Evolutionary conservation across 2,888 invertebrate species (phyloP).

Genomic region (Pammene aurita): DNA sequence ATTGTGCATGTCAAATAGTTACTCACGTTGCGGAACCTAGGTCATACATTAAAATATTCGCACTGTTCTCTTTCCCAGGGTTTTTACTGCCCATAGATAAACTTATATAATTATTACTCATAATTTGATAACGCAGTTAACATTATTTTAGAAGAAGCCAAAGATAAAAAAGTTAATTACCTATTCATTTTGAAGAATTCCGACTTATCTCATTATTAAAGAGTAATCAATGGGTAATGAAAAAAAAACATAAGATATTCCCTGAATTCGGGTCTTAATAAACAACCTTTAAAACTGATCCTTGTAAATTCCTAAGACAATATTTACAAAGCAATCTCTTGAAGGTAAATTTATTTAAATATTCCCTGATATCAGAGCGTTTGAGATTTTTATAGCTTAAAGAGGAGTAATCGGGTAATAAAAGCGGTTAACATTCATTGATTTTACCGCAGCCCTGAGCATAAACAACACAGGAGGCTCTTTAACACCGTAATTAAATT

Average conservation of each 20-base stretch:
- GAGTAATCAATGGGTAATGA: background rate
- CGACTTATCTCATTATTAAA: background rate
- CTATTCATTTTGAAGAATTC: background rate
- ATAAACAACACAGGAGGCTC: constrained; percentile 16
- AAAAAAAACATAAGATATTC: background rate
- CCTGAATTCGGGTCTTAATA: constrained; percentile 2
- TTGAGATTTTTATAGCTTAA: constrained; percentile 36
- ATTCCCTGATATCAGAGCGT: constrained; percentile 26
- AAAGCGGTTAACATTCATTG: constrained; percentile 34
- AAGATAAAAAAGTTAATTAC: no score
- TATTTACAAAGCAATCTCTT: constrained; percentile 33
- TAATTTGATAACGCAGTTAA: no score
- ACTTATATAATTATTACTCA: no score
- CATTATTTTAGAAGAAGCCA: no score
- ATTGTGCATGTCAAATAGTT: no score
- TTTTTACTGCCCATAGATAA: no score
- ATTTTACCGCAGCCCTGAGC: constrained; percentile 11
- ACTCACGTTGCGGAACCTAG: no score
- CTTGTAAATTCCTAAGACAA: constrained; percentile 31
- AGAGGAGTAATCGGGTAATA: constrained; percentile 36
- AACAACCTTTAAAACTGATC: constrained; percentile 14
- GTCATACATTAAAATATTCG: no score
- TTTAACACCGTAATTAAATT: constrained; percentile 30
- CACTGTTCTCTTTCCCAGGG: no score
- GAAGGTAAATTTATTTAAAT: constrained; percentile 37